Percentiles rank a stretch among this genome's conserved stretches.
Evolutionary conservation across 2,888 invertebrate species (phyloP).

Genomic region (Leucophora obtusa): DNA sequence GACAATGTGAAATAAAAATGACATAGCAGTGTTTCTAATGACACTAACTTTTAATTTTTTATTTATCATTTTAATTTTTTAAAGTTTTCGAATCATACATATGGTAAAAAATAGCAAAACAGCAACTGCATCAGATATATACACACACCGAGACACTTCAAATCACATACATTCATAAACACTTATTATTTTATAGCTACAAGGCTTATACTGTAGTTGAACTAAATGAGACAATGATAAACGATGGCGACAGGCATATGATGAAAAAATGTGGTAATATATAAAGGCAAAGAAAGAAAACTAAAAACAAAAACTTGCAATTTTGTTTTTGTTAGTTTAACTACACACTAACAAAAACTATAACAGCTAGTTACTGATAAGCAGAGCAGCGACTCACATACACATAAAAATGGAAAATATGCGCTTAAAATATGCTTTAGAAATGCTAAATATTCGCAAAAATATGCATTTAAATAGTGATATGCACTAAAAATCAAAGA

Average conservation of each 20-base stretch:
- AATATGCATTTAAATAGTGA: too few species aligned
- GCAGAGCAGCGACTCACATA: too few species aligned
- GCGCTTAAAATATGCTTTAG: too few species aligned
- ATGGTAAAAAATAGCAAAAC: slow-evolving; percentile 18
- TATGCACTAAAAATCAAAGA: too few species aligned
- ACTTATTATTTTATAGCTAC: slow-evolving; percentile 60
- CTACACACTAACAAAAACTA: slow-evolving; percentile 38
- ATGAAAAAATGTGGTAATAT: slow-evolving; percentile 28
- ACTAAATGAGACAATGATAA: slow-evolving; percentile 68
- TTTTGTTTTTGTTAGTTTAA: slow-evolving; percentile 24
- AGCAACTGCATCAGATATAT: slow-evolving; percentile 6
- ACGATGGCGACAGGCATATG: slow-evolving; percentile 57
- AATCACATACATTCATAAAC: slow-evolving; percentile 56
- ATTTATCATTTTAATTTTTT: slow-evolving; percentile 6
- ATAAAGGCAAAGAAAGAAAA: neutral
- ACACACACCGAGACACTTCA: slow-evolving; percentile 24
- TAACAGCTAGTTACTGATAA: slow-evolving; percentile 26
- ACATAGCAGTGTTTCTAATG: slow-evolving; percentile 61
- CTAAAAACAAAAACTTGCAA: slow-evolving; percentile 14
- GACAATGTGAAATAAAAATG: slow-evolving; percentile 59
- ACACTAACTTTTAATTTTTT: slow-evolving; percentile 51
- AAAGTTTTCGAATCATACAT: slow-evolving; percentile 42
- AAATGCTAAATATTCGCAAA: too few species aligned
- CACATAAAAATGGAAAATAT: too few species aligned
- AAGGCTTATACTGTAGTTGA: slow-evolving; percentile 64